Conservation (phyloP, 2,113 vertebrate species). For the Peromyscus maniculatus region DNA sequence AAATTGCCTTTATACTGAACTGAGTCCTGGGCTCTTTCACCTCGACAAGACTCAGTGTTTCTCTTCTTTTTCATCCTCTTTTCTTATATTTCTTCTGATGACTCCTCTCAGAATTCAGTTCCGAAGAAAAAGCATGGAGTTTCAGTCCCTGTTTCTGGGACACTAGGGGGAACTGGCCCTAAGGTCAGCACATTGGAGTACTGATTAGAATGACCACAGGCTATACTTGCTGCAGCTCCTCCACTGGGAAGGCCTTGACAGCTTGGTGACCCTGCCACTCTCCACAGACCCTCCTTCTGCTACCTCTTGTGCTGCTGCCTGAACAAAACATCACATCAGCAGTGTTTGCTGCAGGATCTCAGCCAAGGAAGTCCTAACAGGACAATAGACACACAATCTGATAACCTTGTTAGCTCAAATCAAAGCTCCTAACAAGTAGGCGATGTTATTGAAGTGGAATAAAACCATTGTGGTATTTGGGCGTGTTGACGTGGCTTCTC, state of each 20-base stretch:
- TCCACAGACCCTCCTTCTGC: conserved; percentile 40
- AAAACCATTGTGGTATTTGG: conserved; percentile 83
- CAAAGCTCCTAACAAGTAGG: conserved; percentile 81
- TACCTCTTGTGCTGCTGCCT: conserved; percentile 67
- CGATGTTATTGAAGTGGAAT: conserved; percentile 81
- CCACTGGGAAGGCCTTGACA: conserved; percentile 83
- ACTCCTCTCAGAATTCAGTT: not conserved
- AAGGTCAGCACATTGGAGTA: conserved; percentile 3
- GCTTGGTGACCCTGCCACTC: conserved; percentile 71
- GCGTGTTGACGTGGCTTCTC: conserved; percentile 80
- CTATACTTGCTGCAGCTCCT: conserved; percentile 28
- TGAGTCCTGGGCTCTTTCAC: not conserved
- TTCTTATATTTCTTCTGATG: conserved; percentile 31
- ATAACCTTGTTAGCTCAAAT: conserved; percentile 88
- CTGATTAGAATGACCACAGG: conserved; percentile 72
- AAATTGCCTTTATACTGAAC: not conserved
- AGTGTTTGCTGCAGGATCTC: conserved; percentile 81
- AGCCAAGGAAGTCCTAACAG: conserved; percentile 83
- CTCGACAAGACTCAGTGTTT: conserved; percentile 3
- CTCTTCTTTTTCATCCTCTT: not conserved
- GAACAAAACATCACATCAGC: conserved; percentile 85
- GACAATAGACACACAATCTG: conserved; percentile 85
- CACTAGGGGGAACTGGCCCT: not conserved
- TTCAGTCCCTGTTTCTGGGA: not conserved
- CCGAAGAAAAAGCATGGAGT: not conserved